Evolutionary conservation across 2,113 vertebrate species (phyloP), one percentile per base, ranked within the genome.

Genomic region (Lophius piscatorius): DNA sequence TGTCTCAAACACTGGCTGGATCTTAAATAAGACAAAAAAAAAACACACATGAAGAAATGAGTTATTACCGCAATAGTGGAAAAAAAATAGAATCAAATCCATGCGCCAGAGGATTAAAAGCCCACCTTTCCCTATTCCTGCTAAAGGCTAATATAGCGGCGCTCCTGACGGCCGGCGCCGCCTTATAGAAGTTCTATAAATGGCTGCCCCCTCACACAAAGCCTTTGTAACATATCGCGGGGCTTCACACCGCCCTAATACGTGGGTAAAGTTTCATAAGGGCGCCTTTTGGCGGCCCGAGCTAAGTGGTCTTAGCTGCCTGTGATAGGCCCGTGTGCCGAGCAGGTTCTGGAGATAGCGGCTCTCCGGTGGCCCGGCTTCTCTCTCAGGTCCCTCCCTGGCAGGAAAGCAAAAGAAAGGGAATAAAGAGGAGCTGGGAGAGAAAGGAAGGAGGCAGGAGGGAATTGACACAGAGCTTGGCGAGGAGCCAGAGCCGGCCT

Each of bases 401-500:
- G 88, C 92, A 91, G 86, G n/a, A 60, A 81, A 80, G 85, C 75
- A 76, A 85, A 87, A 91, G 86, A 91, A 88, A 83, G 84, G 84
- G 85, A 90, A 89, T 82, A 89, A 90, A 90, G 84, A 86, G 80
- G 80, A 81, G 81, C 83, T 70, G 69, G 79, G 82, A 89, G 82
- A 88, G 83, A 88, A 86, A 74, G 67, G 73, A 81, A 83, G 78
- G 85, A 89, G 87, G 85, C 82, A 85, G 84, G 45, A 82, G 85
- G 91, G 90, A 91, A 72, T 88, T 80, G 83, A 89, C 90, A 93
- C 86, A 87, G 91, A 92, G 84, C 80, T 90, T 91, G 90, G 89
- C 92, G 85, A 84, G 72, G 87, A 82, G 90, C 92, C 93, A 94
- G 91, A 87, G 78, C 88, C 67, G 87, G 93, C 90, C 91, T 92